Percentiles rank a stretch among this genome's conserved stretches.
phyloP scores from a whole-genome alignment of 2,113 vertebrate species.

The Procavia capensis region DNA sequence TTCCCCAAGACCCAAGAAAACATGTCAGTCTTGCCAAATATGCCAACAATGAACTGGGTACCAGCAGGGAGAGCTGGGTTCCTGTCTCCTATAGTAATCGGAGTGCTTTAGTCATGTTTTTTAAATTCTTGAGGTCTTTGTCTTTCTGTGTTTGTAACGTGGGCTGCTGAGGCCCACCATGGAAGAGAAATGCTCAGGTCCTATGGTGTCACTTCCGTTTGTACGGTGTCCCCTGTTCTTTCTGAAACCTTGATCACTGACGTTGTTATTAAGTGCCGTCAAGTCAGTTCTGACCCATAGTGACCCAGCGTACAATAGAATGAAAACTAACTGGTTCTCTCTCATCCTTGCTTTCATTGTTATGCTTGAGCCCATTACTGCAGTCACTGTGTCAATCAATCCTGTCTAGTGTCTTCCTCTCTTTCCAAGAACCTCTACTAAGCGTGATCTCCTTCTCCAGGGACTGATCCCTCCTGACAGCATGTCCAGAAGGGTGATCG shows the following conservation, averaged over 20 bases:
- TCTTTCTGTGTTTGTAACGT: neutral
- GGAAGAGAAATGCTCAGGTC: neutral
- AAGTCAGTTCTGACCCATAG: no score
- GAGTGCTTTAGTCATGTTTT: neutral
- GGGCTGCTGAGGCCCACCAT: neutral
- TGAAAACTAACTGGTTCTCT: no score
- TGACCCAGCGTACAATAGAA: no score
- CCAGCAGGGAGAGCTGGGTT: neutral
- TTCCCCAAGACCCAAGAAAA: neutral
- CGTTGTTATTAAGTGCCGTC: no score
- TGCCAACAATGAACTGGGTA: neutral
- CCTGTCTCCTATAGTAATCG: neutral
- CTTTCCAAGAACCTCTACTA: no score
- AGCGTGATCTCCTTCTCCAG: no score
- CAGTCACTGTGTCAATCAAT: no score
- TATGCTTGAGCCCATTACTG: no score
- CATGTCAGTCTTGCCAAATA: neutral
- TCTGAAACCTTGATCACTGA: neutral
- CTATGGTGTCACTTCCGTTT: neutral
- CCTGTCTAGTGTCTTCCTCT: no score
- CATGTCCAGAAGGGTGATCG: no score
- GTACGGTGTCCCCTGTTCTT: neutral
- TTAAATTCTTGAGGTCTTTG: neutral
- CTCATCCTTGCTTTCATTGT: no score
- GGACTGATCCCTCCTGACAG: no score